Base-by-base conservation (phyloP, 2,113 vertebrate genomes). In the Takifugu bimaculatus region DNA sequence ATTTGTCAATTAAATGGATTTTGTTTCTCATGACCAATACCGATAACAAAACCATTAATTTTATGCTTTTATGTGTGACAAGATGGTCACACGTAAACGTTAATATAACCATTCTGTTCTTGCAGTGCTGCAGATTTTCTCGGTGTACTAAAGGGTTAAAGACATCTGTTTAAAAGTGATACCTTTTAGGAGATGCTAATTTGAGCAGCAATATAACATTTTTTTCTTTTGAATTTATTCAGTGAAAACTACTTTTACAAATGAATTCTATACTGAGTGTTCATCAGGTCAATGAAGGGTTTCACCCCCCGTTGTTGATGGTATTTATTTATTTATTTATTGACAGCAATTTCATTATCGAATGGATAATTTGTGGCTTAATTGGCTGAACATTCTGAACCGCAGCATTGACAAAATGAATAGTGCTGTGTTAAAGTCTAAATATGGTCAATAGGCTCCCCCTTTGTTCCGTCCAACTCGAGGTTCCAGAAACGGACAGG, bases 381-480 rank as follows among this genome's bases (percentile, higher is more conserved):
- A 20, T 20, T 10, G 11, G 48, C 25, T 25, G 20, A 26, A 50
- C 25, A 50, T 26, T 39, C 35, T 5, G 50, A 4, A 50, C 4
- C 10, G 39, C 1, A 50, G 26, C 13, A 55, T 20, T 29, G 11
- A 59, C 28, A 69, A 29, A 26, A 53, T 14, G n/a, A 4, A 54
- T n/a, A 13, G 3, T 29, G 5, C 26, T 15, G 15, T 27, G 12
- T 50, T 57, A 39, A 4, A 45, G 44, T 13, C 12, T 54, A 53
- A 45, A 63, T 61, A 42, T 14, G 80, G 72, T 76, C 57, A 60
- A 66, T 68, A 47, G 5, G 29, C 20, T 58, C 54, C 20, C 20
- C 20, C 20, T 20, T 20, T 20, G 20, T 20, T 20, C 20, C 1
- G 20, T 20, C 20, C 20, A 20, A 20, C 20, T 20, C 59, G 26